Conservation (phyloP, 1,140 invertebrate genomes). For the Ooceraea biroi region DNA sequence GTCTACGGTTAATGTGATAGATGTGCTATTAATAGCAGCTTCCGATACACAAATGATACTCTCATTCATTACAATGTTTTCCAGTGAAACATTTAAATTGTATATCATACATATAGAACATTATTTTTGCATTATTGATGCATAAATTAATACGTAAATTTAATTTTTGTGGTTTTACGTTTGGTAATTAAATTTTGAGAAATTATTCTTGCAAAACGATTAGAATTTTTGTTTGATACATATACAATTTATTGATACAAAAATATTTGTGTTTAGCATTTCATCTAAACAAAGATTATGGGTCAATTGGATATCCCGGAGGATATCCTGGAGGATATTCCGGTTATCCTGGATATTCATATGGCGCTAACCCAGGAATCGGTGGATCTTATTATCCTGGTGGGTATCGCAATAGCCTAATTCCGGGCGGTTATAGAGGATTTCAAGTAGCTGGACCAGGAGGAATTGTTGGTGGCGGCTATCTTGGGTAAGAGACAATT, state of each 20-base stretch:
- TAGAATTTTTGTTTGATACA: not conserved
- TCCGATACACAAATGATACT: not conserved
- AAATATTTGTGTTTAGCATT: slow-evolving; percentile 68
- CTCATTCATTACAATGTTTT: not conserved
- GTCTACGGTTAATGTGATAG: not conserved
- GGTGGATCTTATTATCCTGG: slow-evolving; percentile 69
- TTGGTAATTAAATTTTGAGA: not conserved
- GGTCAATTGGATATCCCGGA: slow-evolving; percentile 63
- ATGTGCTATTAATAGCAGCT: not conserved
- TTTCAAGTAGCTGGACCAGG: slow-evolving; percentile 54
- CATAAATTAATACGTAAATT: too few species aligned
- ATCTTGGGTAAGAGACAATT: slow-evolving; percentile 70
- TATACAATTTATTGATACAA: slow-evolving; percentile 16
- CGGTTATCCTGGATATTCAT: slow-evolving; percentile 41
- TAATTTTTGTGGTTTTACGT: too few species aligned
- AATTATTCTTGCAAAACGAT: not conserved
- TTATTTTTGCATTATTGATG: too few species aligned
- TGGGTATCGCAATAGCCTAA: slow-evolving; percentile 62
- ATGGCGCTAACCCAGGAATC: slow-evolving; percentile 67
- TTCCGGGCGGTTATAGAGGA: slow-evolving; percentile 68
- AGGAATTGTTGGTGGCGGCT: slow-evolving; percentile 68
- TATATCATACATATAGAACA: too few species aligned
- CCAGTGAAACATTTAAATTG: not conserved
- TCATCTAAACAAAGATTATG: slow-evolving; percentile 74
- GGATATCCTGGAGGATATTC: slow-evolving; percentile 67